A percentile compares a stretch with the other conserved stretches of the same genome.
phyloP scores from a whole-genome alignment of 2,888 invertebrate genomes.

The Drosophila borealis region DNA sequence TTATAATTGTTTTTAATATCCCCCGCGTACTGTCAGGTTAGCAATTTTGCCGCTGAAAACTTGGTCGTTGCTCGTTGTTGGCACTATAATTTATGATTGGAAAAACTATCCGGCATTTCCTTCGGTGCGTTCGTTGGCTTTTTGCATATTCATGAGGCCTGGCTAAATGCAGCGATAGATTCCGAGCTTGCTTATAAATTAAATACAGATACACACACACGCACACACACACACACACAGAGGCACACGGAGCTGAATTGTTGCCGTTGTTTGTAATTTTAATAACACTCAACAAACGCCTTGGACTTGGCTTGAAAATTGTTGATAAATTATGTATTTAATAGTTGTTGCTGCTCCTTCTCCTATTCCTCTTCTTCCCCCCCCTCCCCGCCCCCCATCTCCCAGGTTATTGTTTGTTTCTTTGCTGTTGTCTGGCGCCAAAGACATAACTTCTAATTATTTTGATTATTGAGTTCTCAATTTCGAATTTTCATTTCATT shows the following conservation, averaged over 20 bases:
- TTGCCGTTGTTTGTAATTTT: conserved; percentile 62
- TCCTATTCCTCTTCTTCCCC: not conserved
- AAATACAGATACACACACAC: conserved; percentile 21
- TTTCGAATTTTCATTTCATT: conserved; percentile 4
- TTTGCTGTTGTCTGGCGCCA: conserved; percentile 35
- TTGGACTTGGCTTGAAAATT: conserved; percentile 78
- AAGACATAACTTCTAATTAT: conserved; percentile 29
- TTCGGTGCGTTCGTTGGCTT: conserved; percentile 54
- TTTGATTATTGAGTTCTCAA: conserved; percentile 11
- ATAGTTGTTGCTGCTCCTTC: conserved; percentile 40
- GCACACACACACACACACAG: conserved; percentile 4
- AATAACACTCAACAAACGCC: conserved; percentile 78
- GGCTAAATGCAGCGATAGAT: conserved; percentile 29
- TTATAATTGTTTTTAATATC: conserved; percentile 59
- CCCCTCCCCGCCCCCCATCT: not conserved
- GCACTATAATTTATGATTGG: conserved; percentile 61
- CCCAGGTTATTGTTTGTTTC: conserved; percentile 1
- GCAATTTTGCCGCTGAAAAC: conserved; percentile 57
- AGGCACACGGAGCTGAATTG: conserved; percentile 20
- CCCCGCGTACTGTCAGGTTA: conserved; percentile 27
- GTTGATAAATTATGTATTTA: conserved; percentile 75
- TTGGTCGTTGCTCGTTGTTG: conserved; percentile 29
- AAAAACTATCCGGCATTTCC: conserved; percentile 67
- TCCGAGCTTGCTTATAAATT: conserved; percentile 37
- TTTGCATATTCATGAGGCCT: conserved; percentile 69